These are phyloP conservation scores for Scrobipalpa atriplicella DNA, from an alignment of 2,888 invertebrate genomes.

Conservation along the genomic window DNA sequence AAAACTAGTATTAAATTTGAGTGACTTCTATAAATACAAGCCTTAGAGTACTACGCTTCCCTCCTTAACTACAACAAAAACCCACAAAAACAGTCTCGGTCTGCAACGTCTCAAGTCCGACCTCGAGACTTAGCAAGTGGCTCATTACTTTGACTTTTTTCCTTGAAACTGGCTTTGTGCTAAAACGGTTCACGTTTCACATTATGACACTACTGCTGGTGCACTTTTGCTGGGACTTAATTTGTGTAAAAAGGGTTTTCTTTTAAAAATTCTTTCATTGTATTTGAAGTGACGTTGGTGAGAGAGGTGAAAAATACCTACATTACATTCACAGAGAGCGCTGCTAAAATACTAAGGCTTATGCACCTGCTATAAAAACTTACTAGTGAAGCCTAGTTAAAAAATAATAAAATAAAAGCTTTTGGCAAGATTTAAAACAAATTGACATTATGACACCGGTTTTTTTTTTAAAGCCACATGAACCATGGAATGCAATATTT, in stretches of 20 bases:
- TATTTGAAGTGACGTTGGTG: background rate
- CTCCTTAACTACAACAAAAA: background rate
- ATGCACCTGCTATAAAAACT: too few species aligned
- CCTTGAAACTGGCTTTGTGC: constrained; percentile 2
- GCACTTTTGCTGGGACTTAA: constrained; percentile 32
- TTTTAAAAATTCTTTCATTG: background rate
- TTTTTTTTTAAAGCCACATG: too few species aligned
- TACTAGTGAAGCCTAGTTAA: too few species aligned
- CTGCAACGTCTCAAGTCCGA: background rate
- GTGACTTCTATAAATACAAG: background rate
- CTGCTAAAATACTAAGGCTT: too few species aligned
- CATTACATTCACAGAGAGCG: too few species aligned
- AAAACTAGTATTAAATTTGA: too few species aligned
- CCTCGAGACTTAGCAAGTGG: constrained; percentile 13
- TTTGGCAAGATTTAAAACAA: too few species aligned
- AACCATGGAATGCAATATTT: too few species aligned
- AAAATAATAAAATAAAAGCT: too few species aligned
- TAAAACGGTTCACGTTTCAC: constrained; percentile 10
- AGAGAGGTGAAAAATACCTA: too few species aligned
- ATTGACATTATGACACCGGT: too few species aligned
- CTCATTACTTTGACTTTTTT: constrained; percentile 38
- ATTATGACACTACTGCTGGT: constrained; percentile 1
- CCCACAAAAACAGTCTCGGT: background rate
- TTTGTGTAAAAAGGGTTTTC: background rate
- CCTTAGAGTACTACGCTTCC: background rate